phyloP scores from a whole-genome alignment of 2,797 vertebrate genomes.

The Chaetodon trifasciatus region DNA sequence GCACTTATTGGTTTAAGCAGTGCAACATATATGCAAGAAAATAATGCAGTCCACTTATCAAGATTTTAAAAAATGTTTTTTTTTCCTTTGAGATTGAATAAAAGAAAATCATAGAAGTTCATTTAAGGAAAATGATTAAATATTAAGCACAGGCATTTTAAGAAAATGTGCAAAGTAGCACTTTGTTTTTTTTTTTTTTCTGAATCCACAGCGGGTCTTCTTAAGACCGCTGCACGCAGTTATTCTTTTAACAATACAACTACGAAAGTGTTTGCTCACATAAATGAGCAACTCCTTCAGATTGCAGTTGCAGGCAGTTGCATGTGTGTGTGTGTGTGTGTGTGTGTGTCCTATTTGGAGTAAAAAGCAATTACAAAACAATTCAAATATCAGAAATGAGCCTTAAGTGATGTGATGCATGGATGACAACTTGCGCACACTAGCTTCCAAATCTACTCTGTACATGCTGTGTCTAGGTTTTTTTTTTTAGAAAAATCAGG shows the following conservation, averaged over 20 bases:
- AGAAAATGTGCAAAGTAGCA: conserved; percentile 89
- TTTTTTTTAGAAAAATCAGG: conserved; percentile 74
- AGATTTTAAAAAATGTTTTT: conserved; percentile 79
- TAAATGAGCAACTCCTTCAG: conserved; percentile 79
- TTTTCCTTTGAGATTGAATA: conserved; percentile 84
- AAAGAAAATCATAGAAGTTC: conserved; percentile 84
- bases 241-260: conserved; percentile 77
- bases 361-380: conserved; percentile 74
- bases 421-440: conserved; percentile 80
- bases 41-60: conserved; percentile 90
- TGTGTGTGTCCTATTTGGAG: conserved; percentile 76
- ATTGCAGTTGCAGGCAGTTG: conserved; percentile 84
- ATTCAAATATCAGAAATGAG: conserved; percentile 80
- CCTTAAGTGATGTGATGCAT: conserved; percentile 78
- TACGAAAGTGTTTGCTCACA: conserved; percentile 77
- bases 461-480: conserved; percentile 79
- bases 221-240: conserved; percentile 76
- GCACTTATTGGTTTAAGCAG: conserved; percentile 92
- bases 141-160: conserved; percentile 88
- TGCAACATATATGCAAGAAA: conserved; percentile 91
- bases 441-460: conserved; percentile 78
- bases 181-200: conserved; percentile 68
- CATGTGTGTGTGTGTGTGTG: conserved; percentile 59
- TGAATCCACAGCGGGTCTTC: conserved; percentile 75
- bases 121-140: conserved; percentile 86